Percentiles rank a stretch among this genome's conserved stretches.
Evolutionary conservation across 1,140 invertebrate genomes (phyloP).

Genomic region (Paracyclopina nana): DNA sequence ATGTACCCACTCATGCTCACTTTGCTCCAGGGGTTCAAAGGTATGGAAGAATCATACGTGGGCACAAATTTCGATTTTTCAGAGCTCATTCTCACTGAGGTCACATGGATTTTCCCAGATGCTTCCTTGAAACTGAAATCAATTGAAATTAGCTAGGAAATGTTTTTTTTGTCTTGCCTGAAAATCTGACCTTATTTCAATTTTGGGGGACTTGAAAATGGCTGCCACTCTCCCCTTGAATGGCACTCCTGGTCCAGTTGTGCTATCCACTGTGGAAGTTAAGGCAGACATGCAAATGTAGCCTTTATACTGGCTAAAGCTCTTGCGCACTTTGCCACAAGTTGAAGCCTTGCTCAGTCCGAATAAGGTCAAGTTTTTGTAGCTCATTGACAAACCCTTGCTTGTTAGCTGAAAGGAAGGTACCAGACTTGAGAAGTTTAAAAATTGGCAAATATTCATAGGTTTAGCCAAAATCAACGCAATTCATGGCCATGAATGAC

Average conservation of each 20-base stretch:
- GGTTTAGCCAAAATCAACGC: no score
- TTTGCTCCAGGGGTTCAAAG: conserved; percentile 10
- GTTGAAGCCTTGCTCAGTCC: not conserved
- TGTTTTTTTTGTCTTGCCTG: no score
- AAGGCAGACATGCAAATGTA: not conserved
- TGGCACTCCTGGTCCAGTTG: conserved; percentile 6
- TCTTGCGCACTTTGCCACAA: not conserved
- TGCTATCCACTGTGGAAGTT: not conserved
- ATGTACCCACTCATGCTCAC: conserved; percentile 9
- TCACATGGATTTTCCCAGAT: not conserved
- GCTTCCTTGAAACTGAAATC: not conserved
- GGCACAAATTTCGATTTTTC: not conserved
- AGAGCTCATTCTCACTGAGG: not conserved
- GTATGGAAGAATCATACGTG: conserved; percentile 7
- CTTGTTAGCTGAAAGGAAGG: not conserved
- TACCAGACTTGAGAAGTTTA: no score
- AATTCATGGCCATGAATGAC: no score
- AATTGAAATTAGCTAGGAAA: no score
- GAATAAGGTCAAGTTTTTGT: not conserved
- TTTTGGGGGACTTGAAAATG: not conserved
- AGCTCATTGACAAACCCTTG: conserved; percentile 2
- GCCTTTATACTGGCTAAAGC: not conserved
- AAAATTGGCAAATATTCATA: no score
- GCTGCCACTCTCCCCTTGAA: not conserved
- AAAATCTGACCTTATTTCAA: not conserved